phyloP scores from a whole-genome alignment of 2,797 vertebrate species.

The Cyclopterus lumpus region DNA sequence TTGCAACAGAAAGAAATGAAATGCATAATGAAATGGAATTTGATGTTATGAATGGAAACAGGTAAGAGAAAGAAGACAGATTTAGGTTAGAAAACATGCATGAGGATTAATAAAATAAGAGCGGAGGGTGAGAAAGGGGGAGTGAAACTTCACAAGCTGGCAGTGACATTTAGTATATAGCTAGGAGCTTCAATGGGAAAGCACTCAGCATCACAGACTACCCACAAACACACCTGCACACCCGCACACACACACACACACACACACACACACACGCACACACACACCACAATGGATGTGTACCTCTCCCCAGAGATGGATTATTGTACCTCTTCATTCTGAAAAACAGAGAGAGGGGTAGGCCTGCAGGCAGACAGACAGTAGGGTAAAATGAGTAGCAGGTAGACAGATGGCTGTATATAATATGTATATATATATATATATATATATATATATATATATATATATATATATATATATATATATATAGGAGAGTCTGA shows the following conservation, averaged over 20 bases:
- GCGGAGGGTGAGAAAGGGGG: constrained; percentile 1
- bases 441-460: too few species aligned
- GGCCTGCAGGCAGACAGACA: constrained; percentile 43
- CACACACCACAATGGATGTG: constrained; percentile 61
- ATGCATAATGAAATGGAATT: neutral
- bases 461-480: too few species aligned
- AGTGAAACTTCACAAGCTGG: constrained; percentile 40
- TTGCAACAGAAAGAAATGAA: neutral
- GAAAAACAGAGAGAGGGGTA: constrained; percentile 30
- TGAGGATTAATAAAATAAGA: constrained; percentile 13
- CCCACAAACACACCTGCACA: constrained; percentile 16
- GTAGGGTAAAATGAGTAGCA: constrained; percentile 13
- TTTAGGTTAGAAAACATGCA: constrained; percentile 26
- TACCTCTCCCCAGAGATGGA: constrained; percentile 56
- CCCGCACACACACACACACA: constrained; percentile 23
- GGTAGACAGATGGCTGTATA: constrained; percentile 42
- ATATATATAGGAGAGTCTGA: constrained; percentile 20
- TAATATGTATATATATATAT: neutral
- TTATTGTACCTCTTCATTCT: constrained; percentile 55
- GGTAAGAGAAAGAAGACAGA: constrained; percentile 5
- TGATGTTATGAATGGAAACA: neutral
- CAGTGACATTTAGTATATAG: constrained; percentile 58
- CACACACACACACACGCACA: constrained; percentile 29
- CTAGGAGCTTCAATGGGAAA: constrained; percentile 40
- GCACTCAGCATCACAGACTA: constrained; percentile 23